Conservation (phyloP, 1,140 invertebrate species). For the Drosophila nikananu region DNA sequence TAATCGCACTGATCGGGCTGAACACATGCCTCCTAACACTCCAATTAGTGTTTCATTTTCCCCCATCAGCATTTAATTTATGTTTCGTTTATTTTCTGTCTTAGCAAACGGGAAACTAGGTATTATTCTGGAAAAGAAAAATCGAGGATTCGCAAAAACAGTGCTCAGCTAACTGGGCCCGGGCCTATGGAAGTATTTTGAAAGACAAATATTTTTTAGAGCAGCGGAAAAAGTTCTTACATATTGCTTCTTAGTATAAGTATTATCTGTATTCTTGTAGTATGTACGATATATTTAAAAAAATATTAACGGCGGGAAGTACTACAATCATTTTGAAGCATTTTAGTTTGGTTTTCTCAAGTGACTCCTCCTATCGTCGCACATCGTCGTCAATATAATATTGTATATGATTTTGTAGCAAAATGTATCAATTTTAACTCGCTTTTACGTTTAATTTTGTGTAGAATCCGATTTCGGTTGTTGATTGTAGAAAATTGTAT, state of each 20-base stretch:
- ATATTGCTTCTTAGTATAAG: conserved; percentile 41
- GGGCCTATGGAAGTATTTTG: conserved; percentile 66
- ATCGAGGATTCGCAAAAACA: conserved; percentile 16
- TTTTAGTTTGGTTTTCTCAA: conserved; percentile 56
- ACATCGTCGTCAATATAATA: conserved; percentile 36
- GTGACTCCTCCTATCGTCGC: conserved; percentile 23
- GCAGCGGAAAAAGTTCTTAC: conserved; percentile 51
- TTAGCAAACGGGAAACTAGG: conserved; percentile 22
- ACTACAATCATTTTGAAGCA: conserved; percentile 80
- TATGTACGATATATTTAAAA: conserved; percentile 67
- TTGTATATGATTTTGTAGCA: conserved; percentile 73
- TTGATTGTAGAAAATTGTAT: conserved; percentile 82
- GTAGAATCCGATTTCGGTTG: conserved; percentile 41
- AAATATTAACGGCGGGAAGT: conserved; percentile 82
- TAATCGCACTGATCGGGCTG: conserved; percentile 46
- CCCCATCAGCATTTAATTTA: conserved; percentile 6
- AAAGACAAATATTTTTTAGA: conserved; percentile 64
- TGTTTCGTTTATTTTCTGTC: conserved; percentile 19
- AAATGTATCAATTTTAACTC: conserved; percentile 63
- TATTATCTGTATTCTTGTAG: conserved; percentile 54
- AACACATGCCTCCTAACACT: conserved; percentile 22
- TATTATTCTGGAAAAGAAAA: conserved; percentile 23
- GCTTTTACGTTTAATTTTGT: conserved; percentile 46
- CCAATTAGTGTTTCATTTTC: conserved; percentile 2
- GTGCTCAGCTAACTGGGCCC: conserved; percentile 32